Base-by-base conservation (phyloP, 2,113 vertebrate genomes). In the Oplegnathus fasciatus region DNA sequence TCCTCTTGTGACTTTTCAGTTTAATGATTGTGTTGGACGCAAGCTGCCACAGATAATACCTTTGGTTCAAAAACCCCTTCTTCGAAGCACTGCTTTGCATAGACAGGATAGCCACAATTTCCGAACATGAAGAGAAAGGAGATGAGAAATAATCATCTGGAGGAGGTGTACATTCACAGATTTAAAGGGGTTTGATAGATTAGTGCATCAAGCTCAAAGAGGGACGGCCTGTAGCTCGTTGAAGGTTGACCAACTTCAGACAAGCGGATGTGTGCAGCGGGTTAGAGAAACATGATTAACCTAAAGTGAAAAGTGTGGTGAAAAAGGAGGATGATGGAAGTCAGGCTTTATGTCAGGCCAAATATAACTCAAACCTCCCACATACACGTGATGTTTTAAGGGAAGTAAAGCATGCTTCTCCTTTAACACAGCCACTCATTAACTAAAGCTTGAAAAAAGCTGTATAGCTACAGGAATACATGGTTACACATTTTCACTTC, bases 11-110 rank as follows among this genome's bases (percentile, higher is more conserved):
- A 84, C 80, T 75, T 80, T 80, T 91, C 81, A 91, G 71, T 80
- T 87, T 85, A 66, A 73, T 92, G 94, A 96, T 95, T 95, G 93
- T 93, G 83, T 92, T 66, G 69, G 87, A 93, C 91, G 90, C 92
- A 93, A 95, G 93, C 93, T 96, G 94, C 94, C 92, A 89, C 85
- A 86, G 78, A 80, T 82, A 67, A 83, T 70, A 92, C 84, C 91
- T 96, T 96, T 95, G 95, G 95, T 95, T 95, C 15, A 81, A 75
- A 82, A 86, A 88, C 78, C 67, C 68, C 81, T 70, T 80, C 64
- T 83, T 72, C 60, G 75, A 93, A 92, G 86, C 83, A 22, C 78
- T 54, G 78, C 86, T 82, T 92, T 93, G 93, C 91, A 93, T 93
- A 93, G 86, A 92, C 84, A 83, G 68, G 75, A 88, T 22, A 86